These are phyloP conservation scores for Sardinella longiceps DNA, from an alignment of 2,797 vertebrate species.

Conservation along the genomic window DNA sequence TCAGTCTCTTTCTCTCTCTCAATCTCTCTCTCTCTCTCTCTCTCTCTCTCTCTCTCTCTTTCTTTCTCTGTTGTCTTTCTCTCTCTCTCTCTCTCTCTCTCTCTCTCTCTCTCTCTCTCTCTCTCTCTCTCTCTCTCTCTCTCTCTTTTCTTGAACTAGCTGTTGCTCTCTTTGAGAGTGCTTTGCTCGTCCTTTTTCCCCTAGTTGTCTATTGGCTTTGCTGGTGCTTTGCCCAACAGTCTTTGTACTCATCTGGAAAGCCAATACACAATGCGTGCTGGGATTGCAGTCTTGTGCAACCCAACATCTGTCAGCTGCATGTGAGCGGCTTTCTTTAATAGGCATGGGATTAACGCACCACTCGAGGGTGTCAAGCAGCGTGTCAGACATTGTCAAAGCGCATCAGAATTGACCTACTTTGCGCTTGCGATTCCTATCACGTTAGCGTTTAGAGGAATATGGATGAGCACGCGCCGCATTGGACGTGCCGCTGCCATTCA, in stretches of 20 bases:
- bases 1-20: constrained; percentile 81
- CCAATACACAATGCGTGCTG: constrained; percentile 84
- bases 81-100: constrained; percentile 77
- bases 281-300: constrained; percentile 81
- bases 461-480: not conserved
- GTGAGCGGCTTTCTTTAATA: constrained; percentile 84
- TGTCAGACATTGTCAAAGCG: constrained; percentile 3
- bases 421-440: not conserved
- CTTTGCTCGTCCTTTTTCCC: constrained; percentile 41
- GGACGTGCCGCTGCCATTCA: not conserved
- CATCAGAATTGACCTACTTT: constrained; percentile 16
- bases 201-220: constrained; percentile 82
- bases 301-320: constrained; percentile 85
- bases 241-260: constrained; percentile 75
- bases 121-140: constrained; percentile 67
- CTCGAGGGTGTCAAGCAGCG: not conserved
- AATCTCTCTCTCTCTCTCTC: constrained; percentile 64
- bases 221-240: constrained; percentile 74
- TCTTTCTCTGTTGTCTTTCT: constrained; percentile 9
- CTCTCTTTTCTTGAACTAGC: constrained; percentile 70
- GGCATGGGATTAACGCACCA: constrained; percentile 72
- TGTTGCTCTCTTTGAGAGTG: not conserved
- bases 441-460: not conserved
- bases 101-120: constrained; percentile 76
- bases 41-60: constrained; percentile 76